Base-by-base conservation (phyloP, 1,140 invertebrate species). In the Drosophila nasuta region DNA sequence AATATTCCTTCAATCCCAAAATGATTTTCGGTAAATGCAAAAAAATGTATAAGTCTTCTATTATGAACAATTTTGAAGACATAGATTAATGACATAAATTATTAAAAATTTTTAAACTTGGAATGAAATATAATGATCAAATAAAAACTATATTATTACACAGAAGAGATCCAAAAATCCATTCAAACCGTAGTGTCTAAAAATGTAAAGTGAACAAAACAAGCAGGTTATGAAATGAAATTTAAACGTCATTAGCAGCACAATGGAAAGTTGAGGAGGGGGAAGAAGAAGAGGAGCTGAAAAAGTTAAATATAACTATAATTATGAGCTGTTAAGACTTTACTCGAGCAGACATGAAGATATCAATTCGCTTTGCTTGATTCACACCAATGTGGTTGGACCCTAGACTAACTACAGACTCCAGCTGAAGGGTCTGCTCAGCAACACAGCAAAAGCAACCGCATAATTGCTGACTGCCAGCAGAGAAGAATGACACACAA, bases 311-410 rank as follows among this genome's bases (percentile, higher is more conserved):
- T 49, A 30, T 57, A 41, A 41, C 28, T 58, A 20, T 58, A 13
- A 45, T 52, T 28, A 51, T 43, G 35, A 43, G 20, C 20, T 6
- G 56, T 54, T 33, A 54, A 54, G 30, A 54, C 2, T 28, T 3
- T 49, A 25, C 17, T 25, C 20, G 1, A 20, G 15, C 48, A 51
- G 49, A 51, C 52, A 72, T 45, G 49, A 74, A 74, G 57, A 56
- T 57, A 68, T 74, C 65, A 68, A 74, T 74, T 74, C 46, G 64
- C 33, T 68, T 10, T 60, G 64, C 65, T 59, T 59, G 54, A 49
- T 73, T 59, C 48, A 52, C 70, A 66, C 63, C 45, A 38, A 33
- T 33, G 30, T 33, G 30, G 7, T 33, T 33, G 30, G 28, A 45
- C 43, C 28, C 64, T 38, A 56, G 52, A 17, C 33, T 48, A 41